phyloP scores from a whole-genome alignment of 2,888 invertebrate genomes.

The Thereva nobilitata region DNA sequence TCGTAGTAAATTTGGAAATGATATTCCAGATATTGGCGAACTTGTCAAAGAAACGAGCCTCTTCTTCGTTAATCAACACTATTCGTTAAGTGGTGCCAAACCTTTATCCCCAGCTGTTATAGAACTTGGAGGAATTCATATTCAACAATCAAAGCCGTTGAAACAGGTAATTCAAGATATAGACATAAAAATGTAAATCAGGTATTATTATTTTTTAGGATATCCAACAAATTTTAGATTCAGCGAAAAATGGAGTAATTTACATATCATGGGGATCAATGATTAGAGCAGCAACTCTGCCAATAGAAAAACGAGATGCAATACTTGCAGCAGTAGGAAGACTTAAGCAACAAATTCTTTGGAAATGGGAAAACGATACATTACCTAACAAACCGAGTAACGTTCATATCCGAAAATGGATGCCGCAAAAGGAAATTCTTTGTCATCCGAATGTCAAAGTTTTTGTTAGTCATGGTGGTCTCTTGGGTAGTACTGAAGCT shows the following conservation, averaged over 20 bases:
- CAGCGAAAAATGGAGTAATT: constrained; percentile 66
- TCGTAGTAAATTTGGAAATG: constrained; percentile 55
- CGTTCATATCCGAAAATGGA: constrained; percentile 68
- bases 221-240: constrained; percentile 65
- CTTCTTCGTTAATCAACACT: constrained; percentile 62
- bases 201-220: constrained; percentile 51
- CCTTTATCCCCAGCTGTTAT: constrained; percentile 60
- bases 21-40: constrained; percentile 59
- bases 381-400: constrained; percentile 65
- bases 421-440: constrained; percentile 73
- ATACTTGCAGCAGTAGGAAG: constrained; percentile 64
- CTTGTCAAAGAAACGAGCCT: constrained; percentile 57
- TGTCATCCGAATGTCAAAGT: constrained; percentile 73
- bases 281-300: constrained; percentile 65
- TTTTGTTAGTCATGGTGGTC: constrained; percentile 75
- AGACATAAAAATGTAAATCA: neutral
- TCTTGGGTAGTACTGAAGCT: constrained; percentile 71
- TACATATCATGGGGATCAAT: constrained; percentile 75
- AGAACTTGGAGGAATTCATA: constrained; percentile 63
- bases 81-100: constrained; percentile 60
- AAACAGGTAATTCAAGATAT: constrained; percentile 45
- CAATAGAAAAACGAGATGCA: constrained; percentile 61
- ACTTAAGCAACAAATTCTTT: constrained; percentile 66
- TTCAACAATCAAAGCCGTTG: constrained; percentile 53
- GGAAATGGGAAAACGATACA: constrained; percentile 72